Percentiles rank a stretch among this genome's conserved stretches.
These are phyloP conservation scores for Arge pagana DNA, from an alignment of 2,888 invertebrate genomes.

Conservation along the genomic window DNA sequence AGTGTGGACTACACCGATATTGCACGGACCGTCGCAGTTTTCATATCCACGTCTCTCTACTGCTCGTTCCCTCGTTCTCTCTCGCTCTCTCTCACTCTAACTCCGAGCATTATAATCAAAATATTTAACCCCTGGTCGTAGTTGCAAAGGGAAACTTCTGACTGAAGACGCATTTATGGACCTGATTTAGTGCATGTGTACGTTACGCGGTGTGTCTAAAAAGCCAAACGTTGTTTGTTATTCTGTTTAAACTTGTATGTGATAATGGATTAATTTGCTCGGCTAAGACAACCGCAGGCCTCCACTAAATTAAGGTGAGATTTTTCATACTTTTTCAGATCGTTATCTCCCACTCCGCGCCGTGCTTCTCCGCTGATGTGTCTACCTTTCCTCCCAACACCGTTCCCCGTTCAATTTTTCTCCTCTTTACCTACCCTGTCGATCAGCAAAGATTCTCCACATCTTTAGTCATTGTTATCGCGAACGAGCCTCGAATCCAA, in stretches of 20 bases:
- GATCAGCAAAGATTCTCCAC: background rate
- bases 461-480: too few species aligned
- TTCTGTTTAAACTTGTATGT: slow-evolving; percentile 28
- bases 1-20: slow-evolving; percentile 6
- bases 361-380: slow-evolving; percentile 9
- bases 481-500: too few species aligned
- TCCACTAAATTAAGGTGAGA: slow-evolving; percentile 45
- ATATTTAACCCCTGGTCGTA: slow-evolving; percentile 15
- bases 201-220: slow-evolving; percentile 12
- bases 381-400: slow-evolving; percentile 13
- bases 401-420: slow-evolving; percentile 24
- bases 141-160: background rate
- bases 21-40: slow-evolving; percentile 3
- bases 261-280: slow-evolving; percentile 44
- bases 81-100: too few species aligned
- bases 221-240: slow-evolving; percentile 24
- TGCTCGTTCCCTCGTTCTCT: slow-evolving; percentile 11
- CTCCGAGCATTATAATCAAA: slow-evolving; percentile 17
- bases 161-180: slow-evolving; percentile 23
- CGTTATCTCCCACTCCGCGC: too few species aligned
- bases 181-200: slow-evolving; percentile 26
- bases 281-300: slow-evolving; percentile 25
- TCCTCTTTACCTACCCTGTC: slow-evolving; percentile 9
- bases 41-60: slow-evolving; percentile 16
- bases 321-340: too few species aligned